Conservation (phyloP, 2,888 invertebrate species). For the Trachelus troglodyta region DNA sequence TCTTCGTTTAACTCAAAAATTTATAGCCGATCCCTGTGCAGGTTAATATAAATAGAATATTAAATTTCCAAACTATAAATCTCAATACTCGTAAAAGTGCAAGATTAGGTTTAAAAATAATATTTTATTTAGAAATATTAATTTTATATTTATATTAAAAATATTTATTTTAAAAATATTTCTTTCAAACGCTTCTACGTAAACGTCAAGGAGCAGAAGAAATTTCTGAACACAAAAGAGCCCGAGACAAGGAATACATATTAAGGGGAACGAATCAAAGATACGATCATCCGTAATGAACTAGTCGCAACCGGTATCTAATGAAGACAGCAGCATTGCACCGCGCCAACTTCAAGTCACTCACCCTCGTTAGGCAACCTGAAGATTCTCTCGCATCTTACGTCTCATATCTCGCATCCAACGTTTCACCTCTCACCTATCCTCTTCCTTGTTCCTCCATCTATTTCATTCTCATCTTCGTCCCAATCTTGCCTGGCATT, state of each 20-base stretch:
- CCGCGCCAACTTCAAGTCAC: constrained; percentile 2
- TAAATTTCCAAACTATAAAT: neutral
- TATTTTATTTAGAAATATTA: neutral
- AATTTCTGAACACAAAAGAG: neutral
- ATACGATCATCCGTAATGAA: constrained; percentile 62
- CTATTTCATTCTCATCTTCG: constrained; percentile 6
- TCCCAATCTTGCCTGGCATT: constrained; percentile 5
- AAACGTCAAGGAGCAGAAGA: neutral
- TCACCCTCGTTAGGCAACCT: neutral
- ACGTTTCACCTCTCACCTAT: constrained; percentile 1
- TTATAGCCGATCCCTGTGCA: neutral
- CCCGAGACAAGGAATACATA: constrained; percentile 4
- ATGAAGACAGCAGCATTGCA: constrained; percentile 48
- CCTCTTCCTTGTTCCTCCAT: constrained; percentile 3
- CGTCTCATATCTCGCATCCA: neutral
- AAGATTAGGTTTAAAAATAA: neutral
- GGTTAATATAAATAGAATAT: neutral
- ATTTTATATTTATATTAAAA: too few species aligned
- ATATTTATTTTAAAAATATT: too few species aligned
- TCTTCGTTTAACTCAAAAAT: too few species aligned
- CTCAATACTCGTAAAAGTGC: neutral
- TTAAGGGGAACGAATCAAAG: constrained; percentile 44
- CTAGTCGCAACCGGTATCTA: constrained; percentile 51
- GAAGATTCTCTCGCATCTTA: neutral
- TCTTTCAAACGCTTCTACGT: neutral